phyloP scores from a whole-genome alignment of 2,888 invertebrate genomes.

The Homarus gammarus region DNA sequence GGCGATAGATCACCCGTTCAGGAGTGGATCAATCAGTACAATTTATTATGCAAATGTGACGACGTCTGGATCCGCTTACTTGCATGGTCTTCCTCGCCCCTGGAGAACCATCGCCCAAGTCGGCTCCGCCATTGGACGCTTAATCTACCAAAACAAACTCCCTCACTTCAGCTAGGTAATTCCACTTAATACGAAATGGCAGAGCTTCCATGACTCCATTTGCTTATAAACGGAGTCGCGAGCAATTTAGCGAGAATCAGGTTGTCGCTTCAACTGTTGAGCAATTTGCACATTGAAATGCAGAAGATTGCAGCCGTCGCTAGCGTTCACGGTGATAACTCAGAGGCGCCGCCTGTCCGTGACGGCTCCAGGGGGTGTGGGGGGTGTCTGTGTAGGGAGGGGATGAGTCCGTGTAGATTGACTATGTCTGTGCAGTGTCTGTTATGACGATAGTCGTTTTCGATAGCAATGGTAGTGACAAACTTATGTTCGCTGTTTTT shows the following conservation, averaged over 20 bases:
- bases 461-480: too few species aligned
- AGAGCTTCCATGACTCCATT: background rate
- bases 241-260: conserved; percentile 2
- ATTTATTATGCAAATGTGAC: conserved; percentile 1
- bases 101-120: background rate
- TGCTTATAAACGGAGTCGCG: conserved; percentile 2
- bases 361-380: background rate
- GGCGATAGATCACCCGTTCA: background rate
- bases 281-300: conserved; percentile 9
- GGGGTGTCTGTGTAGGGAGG: too few species aligned
- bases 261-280: conserved; percentile 18
- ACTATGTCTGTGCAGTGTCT: too few species aligned
- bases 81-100: background rate
- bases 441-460: too few species aligned
- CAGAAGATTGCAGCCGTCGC: background rate
- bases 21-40: background rate
- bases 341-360: background rate
- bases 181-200: background rate
- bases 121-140: background rate
- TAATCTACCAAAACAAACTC: background rate
- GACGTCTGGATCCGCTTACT: background rate
- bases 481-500: too few species aligned
- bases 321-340: background rate
- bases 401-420: too few species aligned
- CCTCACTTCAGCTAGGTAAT: background rate